A percentile compares a stretch with the other conserved stretches of the same genome.
These are phyloP conservation scores for Urophycis tenuis DNA, from an alignment of 2,797 vertebrate species.

Conservation along the genomic window DNA sequence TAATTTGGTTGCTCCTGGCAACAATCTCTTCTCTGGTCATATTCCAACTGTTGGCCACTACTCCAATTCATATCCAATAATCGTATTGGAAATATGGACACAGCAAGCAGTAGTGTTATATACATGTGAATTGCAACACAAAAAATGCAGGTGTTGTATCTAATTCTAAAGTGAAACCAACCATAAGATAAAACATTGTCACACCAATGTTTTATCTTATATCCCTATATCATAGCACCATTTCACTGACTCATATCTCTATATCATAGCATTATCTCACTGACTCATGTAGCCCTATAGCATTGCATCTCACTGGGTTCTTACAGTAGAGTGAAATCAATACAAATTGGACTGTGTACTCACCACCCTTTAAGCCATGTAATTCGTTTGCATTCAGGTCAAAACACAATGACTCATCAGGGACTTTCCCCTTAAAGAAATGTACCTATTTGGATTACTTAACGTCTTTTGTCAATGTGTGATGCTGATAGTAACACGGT, in stretches of 20 bases:
- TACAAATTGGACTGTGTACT: background rate
- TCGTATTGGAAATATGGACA: too few species aligned
- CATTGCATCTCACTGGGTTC: background rate
- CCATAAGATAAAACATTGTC: too few species aligned
- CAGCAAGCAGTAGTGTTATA: too few species aligned
- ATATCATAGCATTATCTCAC: background rate
- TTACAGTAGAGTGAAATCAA: background rate
- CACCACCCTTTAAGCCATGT: background rate
- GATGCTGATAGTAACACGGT: background rate
- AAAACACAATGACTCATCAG: conserved; percentile 45
- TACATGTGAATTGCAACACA: conserved; percentile 8
- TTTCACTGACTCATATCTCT: background rate
- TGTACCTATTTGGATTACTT: background rate
- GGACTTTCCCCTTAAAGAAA: conserved; percentile 30
- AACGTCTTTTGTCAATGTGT: background rate
- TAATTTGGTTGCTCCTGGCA: background rate
- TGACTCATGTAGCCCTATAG: background rate
- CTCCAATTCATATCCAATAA: background rate
- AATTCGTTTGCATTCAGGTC: conserved; percentile 22
- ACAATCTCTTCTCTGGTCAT: background rate
- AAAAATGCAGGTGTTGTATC: background rate
- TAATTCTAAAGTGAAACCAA: background rate
- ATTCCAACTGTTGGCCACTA: background rate
- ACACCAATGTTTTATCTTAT: too few species aligned
- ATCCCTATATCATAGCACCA: background rate